Evolutionary conservation across 1,140 invertebrate genomes (phyloP).

Genomic region (Cheumatopsyche charites): DNA sequence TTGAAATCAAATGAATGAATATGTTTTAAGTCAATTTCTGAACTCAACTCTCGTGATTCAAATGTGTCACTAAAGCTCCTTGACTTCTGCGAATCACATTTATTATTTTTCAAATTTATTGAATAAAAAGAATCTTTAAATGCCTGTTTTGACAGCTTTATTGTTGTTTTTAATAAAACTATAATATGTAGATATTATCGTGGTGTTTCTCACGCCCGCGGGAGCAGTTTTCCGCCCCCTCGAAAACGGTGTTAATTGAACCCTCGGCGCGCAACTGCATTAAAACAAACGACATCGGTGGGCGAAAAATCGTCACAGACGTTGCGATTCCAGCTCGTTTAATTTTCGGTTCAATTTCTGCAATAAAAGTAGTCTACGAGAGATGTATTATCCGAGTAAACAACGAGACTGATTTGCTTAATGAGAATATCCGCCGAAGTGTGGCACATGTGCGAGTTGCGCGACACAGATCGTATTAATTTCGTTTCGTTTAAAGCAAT

Average conservation of each 20-base stretch:
- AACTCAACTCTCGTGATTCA: too few species aligned
- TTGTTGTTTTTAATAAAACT: too few species aligned
- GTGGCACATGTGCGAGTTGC: conserved; percentile 1
- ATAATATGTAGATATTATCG: conserved; percentile 10
- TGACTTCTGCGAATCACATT: too few species aligned
- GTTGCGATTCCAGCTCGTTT: too few species aligned
- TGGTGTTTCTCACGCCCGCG: conserved; percentile 30
- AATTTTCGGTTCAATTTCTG: background rate
- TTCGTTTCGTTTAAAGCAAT: conserved; percentile 5
- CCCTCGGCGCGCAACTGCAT: conserved; percentile 9
- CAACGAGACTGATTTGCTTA: conserved; percentile 46
- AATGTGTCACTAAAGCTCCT: too few species aligned
- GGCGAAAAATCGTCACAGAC: conserved; percentile 16
- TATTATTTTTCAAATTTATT: too few species aligned
- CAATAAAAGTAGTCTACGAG: background rate
- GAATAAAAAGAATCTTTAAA: too few species aligned
- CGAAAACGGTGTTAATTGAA: background rate
- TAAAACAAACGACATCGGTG: background rate
- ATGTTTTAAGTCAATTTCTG: too few species aligned
- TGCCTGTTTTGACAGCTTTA: too few species aligned
- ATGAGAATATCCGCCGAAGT: conserved; percentile 38
- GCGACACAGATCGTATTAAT: conserved; percentile 9
- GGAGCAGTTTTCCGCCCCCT: background rate
- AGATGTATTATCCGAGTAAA: conserved; percentile 34
- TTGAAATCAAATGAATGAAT: too few species aligned